Evolutionary conservation across 1,140 invertebrate species (phyloP), one percentile per base, ranked within the genome.

Genomic region (Manduca sexta): DNA sequence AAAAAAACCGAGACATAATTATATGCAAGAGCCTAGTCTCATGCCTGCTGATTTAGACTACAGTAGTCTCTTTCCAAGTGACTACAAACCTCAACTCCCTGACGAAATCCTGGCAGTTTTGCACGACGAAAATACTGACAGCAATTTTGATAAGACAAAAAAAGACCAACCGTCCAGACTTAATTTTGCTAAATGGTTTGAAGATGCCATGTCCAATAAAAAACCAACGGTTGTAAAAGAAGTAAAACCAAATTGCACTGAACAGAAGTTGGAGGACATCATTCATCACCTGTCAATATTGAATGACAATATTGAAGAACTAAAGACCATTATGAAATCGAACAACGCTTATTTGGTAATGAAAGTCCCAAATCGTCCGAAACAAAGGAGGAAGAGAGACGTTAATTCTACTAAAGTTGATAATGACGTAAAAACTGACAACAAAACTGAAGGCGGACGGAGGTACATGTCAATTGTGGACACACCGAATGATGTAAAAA

Each of bases 401-500:
- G 6, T 35, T 1, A 33, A 37, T 7, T 4, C 12, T 2, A 38
- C 44, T 3, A 1, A 1, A 14, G 13, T 8, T 2, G 33, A 37
- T 5, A 38, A 26, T 14, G 18, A 35, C 12, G 18, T 26, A 3
- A 21, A 18, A 18, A 15, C 12, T n/a, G 26, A 37, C 18, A 37
- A 49, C 15, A 13, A n/a, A 12, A 40, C 37, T 14, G 4, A 6
- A 7, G 6, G 21, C n/a, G 26, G n/a, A 5, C 10, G n/a, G 17
- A 21, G 18, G n/a, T 42, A 12, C 18, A 16, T 31, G 11, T 10
- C 13, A 17, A 7, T 7, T 2, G 12, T 3, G 13, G 33, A 14
- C 1, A n/a, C 17, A 21, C 17, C 29, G 38, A 49, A 42, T 12
- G 56, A 58, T 49, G 49, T 74, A 3, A 71, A 64, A 55, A 38